Evolutionary conservation across 2,113 vertebrate genomes (phyloP).

Genomic region (Sardina pilchardus): DNA sequence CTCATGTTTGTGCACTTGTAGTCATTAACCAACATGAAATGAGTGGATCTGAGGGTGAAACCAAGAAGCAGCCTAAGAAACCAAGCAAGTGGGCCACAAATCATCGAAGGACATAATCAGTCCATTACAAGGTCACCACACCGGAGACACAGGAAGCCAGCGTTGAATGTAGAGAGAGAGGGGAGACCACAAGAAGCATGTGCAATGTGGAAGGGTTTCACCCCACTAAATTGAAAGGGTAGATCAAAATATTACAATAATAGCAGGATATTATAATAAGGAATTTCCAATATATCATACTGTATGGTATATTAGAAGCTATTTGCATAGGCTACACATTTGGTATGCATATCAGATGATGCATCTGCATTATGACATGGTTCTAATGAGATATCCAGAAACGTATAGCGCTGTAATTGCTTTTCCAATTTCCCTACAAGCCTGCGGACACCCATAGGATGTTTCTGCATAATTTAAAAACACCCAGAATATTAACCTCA

Average conservation of each 20-base stretch:
- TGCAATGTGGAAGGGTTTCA: not conserved
- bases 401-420: not conserved
- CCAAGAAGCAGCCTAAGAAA: not conserved
- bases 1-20: no score
- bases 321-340: conserved; percentile 11
- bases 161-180: not conserved
- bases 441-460: not conserved
- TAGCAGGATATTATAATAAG: not conserved
- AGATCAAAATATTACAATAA: not conserved
- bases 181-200: not conserved
- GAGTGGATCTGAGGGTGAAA: not conserved
- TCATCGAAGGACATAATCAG: not conserved
- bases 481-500: not conserved
- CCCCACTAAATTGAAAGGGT: not conserved
- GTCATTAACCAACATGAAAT: not conserved
- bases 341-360: not conserved
- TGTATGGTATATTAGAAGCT: not conserved
- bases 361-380: not conserved
- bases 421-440: not conserved
- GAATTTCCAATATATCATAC: not conserved
- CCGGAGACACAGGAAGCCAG: not conserved
- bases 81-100: not conserved
- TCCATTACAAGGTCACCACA: not conserved
- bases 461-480: not conserved
- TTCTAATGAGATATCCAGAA: not conserved